Evolutionary conservation across 2,113 vertebrate genomes (phyloP).

Genomic region (Gymnocephalus cernua): DNA sequence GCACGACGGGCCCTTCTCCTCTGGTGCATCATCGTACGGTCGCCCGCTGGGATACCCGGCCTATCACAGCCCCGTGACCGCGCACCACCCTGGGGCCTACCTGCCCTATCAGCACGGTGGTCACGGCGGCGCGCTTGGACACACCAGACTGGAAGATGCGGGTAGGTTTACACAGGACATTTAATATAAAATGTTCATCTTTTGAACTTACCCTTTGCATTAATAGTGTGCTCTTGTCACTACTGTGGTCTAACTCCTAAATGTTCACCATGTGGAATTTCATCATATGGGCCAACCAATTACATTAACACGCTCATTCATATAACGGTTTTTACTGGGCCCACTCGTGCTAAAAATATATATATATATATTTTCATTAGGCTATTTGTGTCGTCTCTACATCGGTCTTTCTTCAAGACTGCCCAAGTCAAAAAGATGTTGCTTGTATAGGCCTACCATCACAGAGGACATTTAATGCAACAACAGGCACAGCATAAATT

Average conservation of each 20-base stretch:
- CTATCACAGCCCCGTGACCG: constrained; percentile 79
- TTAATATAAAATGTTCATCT: background rate
- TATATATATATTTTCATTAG: too few species aligned
- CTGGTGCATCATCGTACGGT: constrained; percentile 80
- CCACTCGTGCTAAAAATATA: background rate
- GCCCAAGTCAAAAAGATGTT: background rate
- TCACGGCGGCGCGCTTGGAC: constrained; percentile 79
- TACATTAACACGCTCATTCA: background rate
- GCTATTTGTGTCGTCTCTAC: background rate
- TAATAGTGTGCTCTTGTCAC: background rate
- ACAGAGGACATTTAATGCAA: background rate
- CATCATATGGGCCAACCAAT: background rate
- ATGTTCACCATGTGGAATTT: background rate
- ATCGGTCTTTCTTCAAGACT: background rate
- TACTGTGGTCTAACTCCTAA: background rate
- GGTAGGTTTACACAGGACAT: constrained; percentile 72
- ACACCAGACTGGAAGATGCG: constrained; percentile 81
- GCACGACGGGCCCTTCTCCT: constrained; percentile 80
- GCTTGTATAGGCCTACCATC: too few species aligned
- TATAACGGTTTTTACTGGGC: background rate
- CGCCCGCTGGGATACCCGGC: constrained; percentile 85
- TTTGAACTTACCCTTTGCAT: background rate
- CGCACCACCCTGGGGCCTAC: constrained; percentile 85
- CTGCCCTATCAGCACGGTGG: constrained; percentile 84
- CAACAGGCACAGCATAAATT: background rate